Evolutionary conservation across 2,888 invertebrate genomes (phyloP).

Genomic region (Papilio protenor): DNA sequence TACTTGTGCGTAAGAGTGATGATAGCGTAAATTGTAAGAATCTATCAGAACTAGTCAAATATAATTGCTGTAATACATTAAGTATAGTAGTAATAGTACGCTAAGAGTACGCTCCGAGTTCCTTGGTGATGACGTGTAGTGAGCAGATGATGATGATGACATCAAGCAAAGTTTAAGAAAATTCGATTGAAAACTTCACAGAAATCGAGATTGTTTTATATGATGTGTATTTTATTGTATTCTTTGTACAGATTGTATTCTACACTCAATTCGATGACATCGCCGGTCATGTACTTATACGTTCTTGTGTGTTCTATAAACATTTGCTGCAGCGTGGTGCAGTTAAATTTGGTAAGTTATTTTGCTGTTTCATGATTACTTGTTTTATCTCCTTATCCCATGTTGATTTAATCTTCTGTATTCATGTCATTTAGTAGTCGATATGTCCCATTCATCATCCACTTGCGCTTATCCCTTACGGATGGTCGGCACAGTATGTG

Average conservation of each 20-base stretch:
- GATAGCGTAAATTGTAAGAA: too few relatives aligned
- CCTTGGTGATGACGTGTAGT: too few relatives aligned
- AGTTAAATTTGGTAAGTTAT: conserved; percentile 61
- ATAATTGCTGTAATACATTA: too few relatives aligned
- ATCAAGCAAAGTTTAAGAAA: too few relatives aligned
- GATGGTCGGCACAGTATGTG: too few relatives aligned
- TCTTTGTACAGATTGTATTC: conserved; percentile 58
- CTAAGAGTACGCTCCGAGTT: too few relatives aligned
- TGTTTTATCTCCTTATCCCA: not conserved
- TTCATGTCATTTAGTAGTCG: not conserved
- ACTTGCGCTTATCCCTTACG: too few relatives aligned
- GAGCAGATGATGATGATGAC: too few relatives aligned
- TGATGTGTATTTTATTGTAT: not conserved
- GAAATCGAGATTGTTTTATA: not conserved
- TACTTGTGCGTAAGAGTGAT: not conserved
- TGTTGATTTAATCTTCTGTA: not conserved
- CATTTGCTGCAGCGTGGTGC: conserved; percentile 69
- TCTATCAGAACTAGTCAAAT: too few relatives aligned
- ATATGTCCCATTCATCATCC: too few relatives aligned
- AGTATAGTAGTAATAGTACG: too few relatives aligned
- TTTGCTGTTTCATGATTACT: not conserved
- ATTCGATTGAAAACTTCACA: too few relatives aligned
- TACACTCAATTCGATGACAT: conserved; percentile 59
- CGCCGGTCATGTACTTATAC: conserved; percentile 69
- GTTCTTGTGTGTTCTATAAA: conserved; percentile 67